Conservation (phyloP, 2,888 invertebrate species). For the Metopia argyrocephala region DNA sequence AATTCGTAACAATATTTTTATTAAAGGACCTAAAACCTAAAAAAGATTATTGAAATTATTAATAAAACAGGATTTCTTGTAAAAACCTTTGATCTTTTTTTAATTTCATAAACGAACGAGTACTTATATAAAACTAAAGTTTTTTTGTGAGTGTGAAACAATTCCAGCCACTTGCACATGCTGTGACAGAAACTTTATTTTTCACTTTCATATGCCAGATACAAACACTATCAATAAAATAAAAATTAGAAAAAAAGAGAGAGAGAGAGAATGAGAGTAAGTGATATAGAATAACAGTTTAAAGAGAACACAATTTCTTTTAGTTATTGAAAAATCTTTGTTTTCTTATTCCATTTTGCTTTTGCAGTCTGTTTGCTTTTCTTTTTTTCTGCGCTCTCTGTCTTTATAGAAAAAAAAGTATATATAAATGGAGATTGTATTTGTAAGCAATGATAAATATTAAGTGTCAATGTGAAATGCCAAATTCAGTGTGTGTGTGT, state of each 20-base stretch:
- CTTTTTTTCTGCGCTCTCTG: not conserved
- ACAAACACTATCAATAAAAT: conserved; percentile 57
- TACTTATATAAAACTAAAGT: not conserved
- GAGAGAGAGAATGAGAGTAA: not conserved
- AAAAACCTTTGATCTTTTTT: not conserved
- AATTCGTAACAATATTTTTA: no score
- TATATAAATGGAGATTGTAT: not conserved
- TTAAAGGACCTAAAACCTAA: no score
- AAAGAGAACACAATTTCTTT: conserved; percentile 31
- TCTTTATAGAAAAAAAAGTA: not conserved
- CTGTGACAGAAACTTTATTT: conserved; percentile 27
- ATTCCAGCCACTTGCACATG: conserved; percentile 13
- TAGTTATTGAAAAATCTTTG: conserved; percentile 42
- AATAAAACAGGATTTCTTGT: not conserved
- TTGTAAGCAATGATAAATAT: conserved; percentile 55
- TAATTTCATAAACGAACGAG: not conserved
- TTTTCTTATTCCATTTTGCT: not conserved
- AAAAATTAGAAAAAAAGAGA: conserved; percentile 1
- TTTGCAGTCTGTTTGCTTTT: not conserved
- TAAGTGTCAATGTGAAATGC: conserved; percentile 56
- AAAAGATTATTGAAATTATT: no score
- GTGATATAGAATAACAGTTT: not conserved
- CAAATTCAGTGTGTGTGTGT: conserved; percentile 6
- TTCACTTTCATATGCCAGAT: conserved; percentile 31
- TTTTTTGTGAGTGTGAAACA: conserved; percentile 30